These are phyloP conservation scores for Carettochelys insculpta DNA, from an alignment of 2,113 vertebrate species.

Conservation along the genomic window DNA sequence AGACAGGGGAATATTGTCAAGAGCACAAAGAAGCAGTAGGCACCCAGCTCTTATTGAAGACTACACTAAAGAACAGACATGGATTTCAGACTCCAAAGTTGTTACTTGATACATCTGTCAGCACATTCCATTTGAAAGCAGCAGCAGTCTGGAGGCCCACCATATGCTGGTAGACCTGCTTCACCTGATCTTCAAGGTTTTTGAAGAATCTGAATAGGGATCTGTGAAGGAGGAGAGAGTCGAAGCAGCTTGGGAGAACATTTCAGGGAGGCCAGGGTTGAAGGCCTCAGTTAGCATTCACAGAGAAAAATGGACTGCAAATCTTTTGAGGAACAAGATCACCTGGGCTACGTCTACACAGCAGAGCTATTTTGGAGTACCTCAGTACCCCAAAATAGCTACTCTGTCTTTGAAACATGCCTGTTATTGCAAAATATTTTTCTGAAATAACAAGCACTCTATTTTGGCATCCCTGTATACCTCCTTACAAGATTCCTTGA, in stretches of 20 bases:
- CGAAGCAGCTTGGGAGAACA: background rate
- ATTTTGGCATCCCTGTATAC: too few relatives aligned
- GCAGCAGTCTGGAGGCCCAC: background rate
- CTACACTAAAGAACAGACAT: conserved; percentile 8
- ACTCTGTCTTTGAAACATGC: too few relatives aligned
- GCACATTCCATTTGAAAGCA: background rate
- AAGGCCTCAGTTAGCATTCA: background rate
- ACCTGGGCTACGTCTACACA: too few relatives aligned
- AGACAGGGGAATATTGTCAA: background rate
- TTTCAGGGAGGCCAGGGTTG: background rate
- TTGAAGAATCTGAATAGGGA: background rate
- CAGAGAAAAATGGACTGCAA: background rate
- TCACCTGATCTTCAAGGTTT: background rate
- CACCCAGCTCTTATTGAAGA: background rate
- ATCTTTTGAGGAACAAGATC: background rate
- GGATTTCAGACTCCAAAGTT: conserved; percentile 5
- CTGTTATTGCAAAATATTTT: too few relatives aligned
- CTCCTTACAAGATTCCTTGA: too few relatives aligned
- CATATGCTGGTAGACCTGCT: background rate
- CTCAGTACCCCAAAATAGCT: too few relatives aligned
- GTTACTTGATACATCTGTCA: background rate
- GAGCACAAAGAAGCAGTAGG: background rate
- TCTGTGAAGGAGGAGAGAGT: background rate
- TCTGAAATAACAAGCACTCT: too few relatives aligned
- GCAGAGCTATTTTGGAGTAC: too few relatives aligned